Conservation (phyloP, 1,140 invertebrate species). For the Drosophila virilis region DNA sequence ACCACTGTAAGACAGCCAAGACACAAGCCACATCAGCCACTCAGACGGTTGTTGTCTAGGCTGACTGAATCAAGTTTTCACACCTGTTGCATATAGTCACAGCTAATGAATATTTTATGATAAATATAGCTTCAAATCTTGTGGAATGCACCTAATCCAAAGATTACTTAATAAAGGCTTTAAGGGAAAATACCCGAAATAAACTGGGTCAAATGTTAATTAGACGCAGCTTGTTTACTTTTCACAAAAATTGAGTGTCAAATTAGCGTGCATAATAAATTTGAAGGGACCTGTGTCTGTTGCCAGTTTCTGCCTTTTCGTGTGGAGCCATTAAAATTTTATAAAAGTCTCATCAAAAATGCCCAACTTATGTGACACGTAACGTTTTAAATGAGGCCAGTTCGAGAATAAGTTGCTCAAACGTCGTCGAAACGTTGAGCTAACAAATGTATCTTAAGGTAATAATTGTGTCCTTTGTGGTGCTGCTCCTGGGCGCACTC, state of each 20-base stretch:
- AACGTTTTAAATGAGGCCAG: constrained; percentile 31
- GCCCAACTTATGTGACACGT: constrained; percentile 31
- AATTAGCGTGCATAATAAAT: background rate
- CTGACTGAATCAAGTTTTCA: background rate
- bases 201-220: constrained; percentile 8
- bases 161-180: constrained; percentile 34
- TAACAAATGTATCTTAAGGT: constrained; percentile 40
- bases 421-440: background rate
- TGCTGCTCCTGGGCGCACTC: constrained; percentile 40
- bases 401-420: background rate
- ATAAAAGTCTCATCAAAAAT: constrained; percentile 31
- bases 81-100: constrained; percentile 17
- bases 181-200: background rate
- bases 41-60: background rate
- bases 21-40: background rate
- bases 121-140: constrained; percentile 2
- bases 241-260: background rate
- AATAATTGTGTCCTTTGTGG: constrained; percentile 41
- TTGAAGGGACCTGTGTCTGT: background rate
- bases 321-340: constrained; percentile 32
- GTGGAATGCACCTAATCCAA: background rate
- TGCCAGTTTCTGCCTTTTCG: constrained; percentile 2
- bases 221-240: constrained; percentile 1
- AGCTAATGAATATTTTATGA: background rate
- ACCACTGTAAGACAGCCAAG: constrained; percentile 6